Evolutionary conservation across 2,113 vertebrate species (phyloP), one percentile per base, ranked within the genome.

Genomic region (Proteles cristata): DNA sequence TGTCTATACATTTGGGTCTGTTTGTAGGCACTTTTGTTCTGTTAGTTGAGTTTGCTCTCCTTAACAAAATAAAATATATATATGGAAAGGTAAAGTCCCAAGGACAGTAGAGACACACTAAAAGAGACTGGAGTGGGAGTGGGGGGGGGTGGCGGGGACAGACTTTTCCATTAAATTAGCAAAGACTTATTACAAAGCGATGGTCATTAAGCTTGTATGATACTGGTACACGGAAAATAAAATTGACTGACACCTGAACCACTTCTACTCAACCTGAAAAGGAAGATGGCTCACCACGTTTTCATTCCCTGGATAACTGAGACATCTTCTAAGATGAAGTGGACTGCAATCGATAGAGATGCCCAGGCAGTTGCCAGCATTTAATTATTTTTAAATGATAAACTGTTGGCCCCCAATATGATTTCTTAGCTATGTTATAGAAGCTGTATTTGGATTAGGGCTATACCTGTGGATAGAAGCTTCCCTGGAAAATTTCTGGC

Each of bases 391-490:
- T 45, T 39, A 45, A 80, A 81, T 80, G 8, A 74, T 85, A 88
- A 82, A 89, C 53, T 96, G 19, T 77, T 89, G 26, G 12, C 17
- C 26, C 45, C 53, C 15, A 45, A 69, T 61, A 53, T 83, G 68
- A 63, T 89, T 80, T 94, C 50, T 91, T 68, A 85, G 74, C 82
- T 89, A 53, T 96, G 86, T 90, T 91, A 21, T n/a, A 74, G 68
- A 86, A 93, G n/a, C 5, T 76, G 6, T 66, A 45, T 83, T 87
- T 93, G 14, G 35, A 93, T 94, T 65, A 81, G n/a, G 21, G 4
- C 43, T 88, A 68, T 43, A 15, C 45, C 74, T 77, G 23, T 50
- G 14, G n/a, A 76, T 10, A 28, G 45, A 96, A 11, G 25, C 53
- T 82, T 73, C 33, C 25, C 1, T 93, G 77, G 93, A 84, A 86